A percentile compares a stretch with the other conserved stretches of the same genome.
phyloP scores from a whole-genome alignment of 2,888 invertebrate species.

The Phania funesta region DNA sequence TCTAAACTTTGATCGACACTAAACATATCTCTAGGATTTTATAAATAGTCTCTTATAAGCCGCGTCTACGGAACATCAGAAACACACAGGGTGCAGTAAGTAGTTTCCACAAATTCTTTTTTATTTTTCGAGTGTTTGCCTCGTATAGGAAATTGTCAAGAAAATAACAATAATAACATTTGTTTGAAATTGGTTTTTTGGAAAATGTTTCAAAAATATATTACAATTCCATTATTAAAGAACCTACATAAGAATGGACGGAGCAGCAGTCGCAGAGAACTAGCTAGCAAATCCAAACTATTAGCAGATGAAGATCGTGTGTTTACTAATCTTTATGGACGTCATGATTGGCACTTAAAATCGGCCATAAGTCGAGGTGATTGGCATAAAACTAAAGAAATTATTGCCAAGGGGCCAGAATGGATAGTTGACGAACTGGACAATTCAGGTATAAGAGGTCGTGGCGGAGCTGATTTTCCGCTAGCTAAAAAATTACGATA shows the following conservation, averaged over 20 bases:
- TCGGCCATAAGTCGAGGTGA: slow-evolving; percentile 94
- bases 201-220: background rate
- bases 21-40: no score
- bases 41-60: no score
- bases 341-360: slow-evolving; percentile 97
- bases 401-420: slow-evolving; percentile 93
- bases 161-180: no score
- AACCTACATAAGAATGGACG: background rate
- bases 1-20: no score
- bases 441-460: slow-evolving; percentile 94
- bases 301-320: slow-evolving; percentile 95
- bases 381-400: slow-evolving; percentile 99
- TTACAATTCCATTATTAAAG: background rate
- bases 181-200: background rate
- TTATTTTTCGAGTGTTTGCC: no score
- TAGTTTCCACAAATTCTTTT: no score
- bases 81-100: no score
- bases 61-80: no score
- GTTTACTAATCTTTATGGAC: slow-evolving; percentile 98
- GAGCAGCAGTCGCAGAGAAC: background rate
- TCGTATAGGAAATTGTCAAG: no score
- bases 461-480: slow-evolving; percentile 98
- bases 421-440: slow-evolving; percentile 98
- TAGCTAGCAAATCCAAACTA: slow-evolving; percentile 84
- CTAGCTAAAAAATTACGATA: slow-evolving; percentile 99